Base-by-base conservation (phyloP, 2,113 vertebrate species). In the Paramisgurnus dabryanus region DNA sequence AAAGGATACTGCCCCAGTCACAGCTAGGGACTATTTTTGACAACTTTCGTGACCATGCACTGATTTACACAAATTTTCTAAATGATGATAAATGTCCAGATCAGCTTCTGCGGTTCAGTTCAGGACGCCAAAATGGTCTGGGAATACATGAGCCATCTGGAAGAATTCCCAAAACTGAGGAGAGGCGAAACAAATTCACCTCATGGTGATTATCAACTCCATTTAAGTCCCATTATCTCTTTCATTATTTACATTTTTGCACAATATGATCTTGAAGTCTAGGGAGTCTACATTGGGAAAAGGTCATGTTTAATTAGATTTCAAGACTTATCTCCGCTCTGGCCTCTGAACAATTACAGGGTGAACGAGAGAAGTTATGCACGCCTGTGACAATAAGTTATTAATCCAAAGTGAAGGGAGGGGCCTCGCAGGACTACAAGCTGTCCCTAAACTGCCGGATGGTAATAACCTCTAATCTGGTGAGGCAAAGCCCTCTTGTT, bases 221-320 rank as follows among this genome's bases (percentile, higher is more conserved):
- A 89, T 89, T 90, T 89, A 81, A 86, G 76, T 74, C 67, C 53
- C 64, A 69, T 83, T 86, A 85, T 84, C 79, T 71, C 68, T 60
- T 15, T 49, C 70, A 69, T 76, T 82, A 84, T 86, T 89, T 81
- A 80, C 79, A 82, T 82, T 87, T 81, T 74, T n/a, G 40, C 61
- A 76, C 64, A 76, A 74, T 81, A 78, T 72, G 57, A 68, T 74
- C 87, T 7, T 71, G 73, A 73, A 58, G 78, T 82, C 86, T 80
- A 76, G 70, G 75, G 13, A 82, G 65, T 45, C 41, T 43, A 61
- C 76, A 87, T 81, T 49, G 60, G 79, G 82, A 80, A 88, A 89
- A 90, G 87, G 87, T 88, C 87, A 86, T 45, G 78, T 82, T 87
- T 91, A 89, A 92, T 92, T 89, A 89, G 82, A 88, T 87, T 86